These are phyloP conservation scores for Pogonomyrmex barbatus DNA, from an alignment of 1,140 invertebrate genomes.

Conservation along the genomic window DNA sequence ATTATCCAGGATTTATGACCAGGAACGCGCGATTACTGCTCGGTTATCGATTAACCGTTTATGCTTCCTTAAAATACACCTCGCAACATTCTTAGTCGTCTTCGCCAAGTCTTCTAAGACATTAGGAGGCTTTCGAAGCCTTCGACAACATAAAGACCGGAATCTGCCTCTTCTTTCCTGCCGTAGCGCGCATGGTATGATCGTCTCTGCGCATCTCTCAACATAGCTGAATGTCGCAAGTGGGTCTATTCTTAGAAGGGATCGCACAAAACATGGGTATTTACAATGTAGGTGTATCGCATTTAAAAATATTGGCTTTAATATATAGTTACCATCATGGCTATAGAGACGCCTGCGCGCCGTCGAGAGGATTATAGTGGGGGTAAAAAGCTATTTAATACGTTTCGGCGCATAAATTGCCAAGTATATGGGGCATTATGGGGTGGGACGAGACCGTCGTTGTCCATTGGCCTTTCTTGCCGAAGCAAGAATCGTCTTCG, in stretches of 20 bases:
- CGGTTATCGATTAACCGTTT: constrained; percentile 27
- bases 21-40: neutral
- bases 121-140: neutral
- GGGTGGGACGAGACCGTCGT: constrained; percentile 75
- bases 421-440: constrained; percentile 84
- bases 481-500: constrained; percentile 67
- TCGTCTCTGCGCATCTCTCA: constrained; percentile 38
- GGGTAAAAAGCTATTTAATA: constrained; percentile 81
- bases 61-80: constrained; percentile 18
- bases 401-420: constrained; percentile 84
- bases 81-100: constrained; percentile 16
- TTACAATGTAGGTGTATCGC: constrained; percentile 83
- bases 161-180: constrained; percentile 30
- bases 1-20: constrained; percentile 20
- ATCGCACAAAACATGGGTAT: constrained; percentile 79
- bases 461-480: constrained; percentile 63
- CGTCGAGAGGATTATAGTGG: constrained; percentile 68
- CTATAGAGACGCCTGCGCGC: constrained; percentile 22
- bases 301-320: constrained; percentile 82
- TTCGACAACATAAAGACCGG: constrained; percentile 31
- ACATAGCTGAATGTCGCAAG: constrained; percentile 43
- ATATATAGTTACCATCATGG: constrained; percentile 75
- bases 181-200: constrained; percentile 17
- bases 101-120: neutral
- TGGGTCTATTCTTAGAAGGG: constrained; percentile 82